A percentile compares a stretch with the other conserved stretches of the same genome.
These are phyloP conservation scores for Drosophila lowei DNA, from an alignment of 1,140 invertebrate species.

Conservation along the genomic window DNA sequence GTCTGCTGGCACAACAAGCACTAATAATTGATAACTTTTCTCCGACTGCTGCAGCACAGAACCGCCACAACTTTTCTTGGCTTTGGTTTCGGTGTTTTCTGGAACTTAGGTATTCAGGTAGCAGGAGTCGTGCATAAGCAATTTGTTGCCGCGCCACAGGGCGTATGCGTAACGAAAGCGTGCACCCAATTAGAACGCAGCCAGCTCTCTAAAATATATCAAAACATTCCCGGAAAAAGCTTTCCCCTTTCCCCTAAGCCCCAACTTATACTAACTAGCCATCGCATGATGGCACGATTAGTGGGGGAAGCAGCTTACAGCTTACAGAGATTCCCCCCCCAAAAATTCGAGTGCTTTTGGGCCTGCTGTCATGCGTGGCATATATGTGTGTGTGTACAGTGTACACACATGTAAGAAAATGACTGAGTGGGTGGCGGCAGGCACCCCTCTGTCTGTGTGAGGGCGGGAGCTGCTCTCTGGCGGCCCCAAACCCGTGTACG, in stretches of 20 bases:
- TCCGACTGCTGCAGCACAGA: not conserved
- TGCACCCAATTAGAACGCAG: slow-evolving; percentile 50
- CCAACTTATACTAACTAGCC: too few relatives aligned
- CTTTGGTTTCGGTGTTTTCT: not conserved
- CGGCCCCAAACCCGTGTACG: slow-evolving; percentile 23
- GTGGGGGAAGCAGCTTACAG: too few relatives aligned
- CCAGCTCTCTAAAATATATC: slow-evolving; percentile 53
- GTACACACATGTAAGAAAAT: too few relatives aligned
- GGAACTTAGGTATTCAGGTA: too few relatives aligned
- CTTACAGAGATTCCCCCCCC: too few relatives aligned
- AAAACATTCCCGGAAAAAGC: slow-evolving; percentile 16
- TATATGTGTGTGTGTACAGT: too few relatives aligned
- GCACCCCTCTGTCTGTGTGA: slow-evolving; percentile 53
- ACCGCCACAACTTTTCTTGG: slow-evolving; percentile 3
- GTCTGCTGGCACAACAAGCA: slow-evolving; percentile 7
- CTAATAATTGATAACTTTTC: slow-evolving; percentile 46
- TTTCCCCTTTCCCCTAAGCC: not conserved
- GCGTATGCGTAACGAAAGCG: slow-evolving; percentile 22
- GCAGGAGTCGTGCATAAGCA: not conserved
- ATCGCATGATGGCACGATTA: too few relatives aligned
- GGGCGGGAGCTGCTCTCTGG: slow-evolving; percentile 21
- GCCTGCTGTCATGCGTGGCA: too few relatives aligned
- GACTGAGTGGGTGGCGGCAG: slow-evolving; percentile 46
- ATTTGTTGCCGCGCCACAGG: slow-evolving; percentile 16
- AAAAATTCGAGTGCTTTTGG: too few relatives aligned